Evolutionary conservation across 2,113 vertebrate genomes (phyloP), one percentile per base, ranked within the genome.

Genomic region (Ceyx cyanopectus): DNA sequence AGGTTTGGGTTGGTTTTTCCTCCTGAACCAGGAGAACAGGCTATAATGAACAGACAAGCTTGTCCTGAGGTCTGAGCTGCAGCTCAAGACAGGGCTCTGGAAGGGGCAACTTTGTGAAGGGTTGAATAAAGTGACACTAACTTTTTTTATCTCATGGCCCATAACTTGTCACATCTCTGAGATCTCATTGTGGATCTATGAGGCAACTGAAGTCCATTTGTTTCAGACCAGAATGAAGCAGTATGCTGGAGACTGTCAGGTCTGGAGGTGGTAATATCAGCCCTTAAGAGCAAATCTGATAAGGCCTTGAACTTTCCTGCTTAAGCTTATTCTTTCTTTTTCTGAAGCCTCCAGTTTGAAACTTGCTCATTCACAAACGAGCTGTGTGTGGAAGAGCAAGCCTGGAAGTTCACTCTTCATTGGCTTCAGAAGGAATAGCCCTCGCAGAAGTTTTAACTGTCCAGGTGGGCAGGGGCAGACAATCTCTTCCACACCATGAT

Each of bases 21-120:
- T 69, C 46, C 54, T 30, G 46, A 89, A 78, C 81, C 26, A 92
- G 87, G 75, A 94, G 81, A 92, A 94, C 78, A 69, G 54, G 67
- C 63, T 94, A 8, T 82, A 62, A 50, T 54, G 78, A 94, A 20
- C 7, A 68, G 30, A 17, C 2, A 9, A 86, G 62, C n/a, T 45
- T 69, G 29, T 62, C 54, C 72, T 65, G 46, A 89, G 70, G 37
- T 76, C 70, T 72, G 43, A 75, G 48, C 65, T 29, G 48, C 69
- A 60, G 57, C 34, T 72, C 22, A 56, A 43, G 68, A 19, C 43
- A 67, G 23, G 29, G 48, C 27, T 81, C 23, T 89, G 43, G 57
- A 67, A 75, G 40, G 13, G 41, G 20, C 32, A 79, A 72, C 14
- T 10, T 68, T n/a, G 12, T 27, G 34, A 93, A 72, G 15, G 13